Percentiles rank a stretch among this genome's conserved stretches.
Conservation (phyloP, 1,140 invertebrate genomes). For the Brachionus paranguensis region DNA sequence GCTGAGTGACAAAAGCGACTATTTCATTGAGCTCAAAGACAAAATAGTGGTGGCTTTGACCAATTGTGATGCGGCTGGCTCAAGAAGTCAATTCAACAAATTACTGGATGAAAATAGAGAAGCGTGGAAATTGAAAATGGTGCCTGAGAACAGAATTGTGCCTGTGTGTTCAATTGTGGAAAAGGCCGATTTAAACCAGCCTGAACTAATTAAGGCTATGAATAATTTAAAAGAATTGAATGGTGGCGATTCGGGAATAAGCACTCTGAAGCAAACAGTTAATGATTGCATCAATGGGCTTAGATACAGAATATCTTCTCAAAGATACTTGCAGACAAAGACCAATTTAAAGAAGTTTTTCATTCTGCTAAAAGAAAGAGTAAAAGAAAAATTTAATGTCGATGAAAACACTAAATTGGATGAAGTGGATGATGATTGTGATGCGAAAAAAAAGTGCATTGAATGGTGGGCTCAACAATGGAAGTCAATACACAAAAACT, state of each 20-base stretch:
- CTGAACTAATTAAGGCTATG: neutral
- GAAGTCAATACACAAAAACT: neutral
- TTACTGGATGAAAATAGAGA: neutral
- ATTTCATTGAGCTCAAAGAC: neutral
- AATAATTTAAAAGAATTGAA: conserved; percentile 18
- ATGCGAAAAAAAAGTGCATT: neutral
- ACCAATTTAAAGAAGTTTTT: neutral
- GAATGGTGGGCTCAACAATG: conserved; percentile 30
- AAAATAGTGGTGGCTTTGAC: neutral
- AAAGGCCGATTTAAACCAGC: neutral
- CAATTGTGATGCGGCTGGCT: neutral
- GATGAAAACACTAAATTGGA: neutral
- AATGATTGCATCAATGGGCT: neutral
- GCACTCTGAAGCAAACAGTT: neutral
- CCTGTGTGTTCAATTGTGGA: conserved; percentile 1
- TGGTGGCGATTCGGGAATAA: neutral
- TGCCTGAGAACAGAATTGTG: neutral
- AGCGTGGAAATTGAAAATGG: neutral
- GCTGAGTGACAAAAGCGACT: neutral
- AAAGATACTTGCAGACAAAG: neutral
- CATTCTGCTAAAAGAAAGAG: neutral
- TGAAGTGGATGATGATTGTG: neutral
- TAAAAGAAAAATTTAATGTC: neutral
- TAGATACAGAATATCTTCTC: neutral
- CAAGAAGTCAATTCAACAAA: neutral